A percentile compares a stretch with the other conserved stretches of the same genome.
Evolutionary conservation across 2,888 invertebrate species (phyloP).

Genomic region (Eustalomyia histrio): DNA sequence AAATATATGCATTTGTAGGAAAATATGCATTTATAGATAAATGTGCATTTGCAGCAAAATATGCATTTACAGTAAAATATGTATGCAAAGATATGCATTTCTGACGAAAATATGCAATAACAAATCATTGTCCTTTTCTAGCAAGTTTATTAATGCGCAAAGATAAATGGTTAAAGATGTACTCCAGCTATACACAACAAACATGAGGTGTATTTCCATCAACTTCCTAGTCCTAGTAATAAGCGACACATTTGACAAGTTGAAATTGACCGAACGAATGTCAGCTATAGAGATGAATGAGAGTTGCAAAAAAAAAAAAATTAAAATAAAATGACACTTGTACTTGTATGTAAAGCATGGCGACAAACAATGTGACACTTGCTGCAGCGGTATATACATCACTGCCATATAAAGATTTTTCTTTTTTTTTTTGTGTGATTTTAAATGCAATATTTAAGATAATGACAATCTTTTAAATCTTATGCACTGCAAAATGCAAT

Average conservation of each 20-base stretch:
- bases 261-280: conserved; percentile 64
- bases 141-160: too few species aligned
- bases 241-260: conserved; percentile 43
- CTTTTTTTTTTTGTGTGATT: not conserved
- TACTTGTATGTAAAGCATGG: conserved; percentile 27
- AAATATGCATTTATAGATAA: too few species aligned
- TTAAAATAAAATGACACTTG: conserved; percentile 41
- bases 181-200: too few species aligned
- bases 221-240: too few species aligned
- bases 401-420: conserved; percentile 36
- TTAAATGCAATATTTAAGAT: conserved; percentile 32
- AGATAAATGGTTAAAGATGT: too few species aligned
- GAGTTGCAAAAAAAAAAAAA: conserved; percentile 18
- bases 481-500: conserved; percentile 22
- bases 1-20: too few species aligned
- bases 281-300: conserved; percentile 49
- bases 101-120: too few species aligned
- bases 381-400: conserved; percentile 51
- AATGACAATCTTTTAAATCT: conserved; percentile 50
- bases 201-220: too few species aligned
- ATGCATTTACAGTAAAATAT: too few species aligned
- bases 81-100: too few species aligned
- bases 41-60: too few species aligned
- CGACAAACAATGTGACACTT: conserved; percentile 51
- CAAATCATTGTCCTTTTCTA: too few species aligned